phyloP scores from a whole-genome alignment of 2,113 vertebrate species.

The Mionectes macconnelli region DNA sequence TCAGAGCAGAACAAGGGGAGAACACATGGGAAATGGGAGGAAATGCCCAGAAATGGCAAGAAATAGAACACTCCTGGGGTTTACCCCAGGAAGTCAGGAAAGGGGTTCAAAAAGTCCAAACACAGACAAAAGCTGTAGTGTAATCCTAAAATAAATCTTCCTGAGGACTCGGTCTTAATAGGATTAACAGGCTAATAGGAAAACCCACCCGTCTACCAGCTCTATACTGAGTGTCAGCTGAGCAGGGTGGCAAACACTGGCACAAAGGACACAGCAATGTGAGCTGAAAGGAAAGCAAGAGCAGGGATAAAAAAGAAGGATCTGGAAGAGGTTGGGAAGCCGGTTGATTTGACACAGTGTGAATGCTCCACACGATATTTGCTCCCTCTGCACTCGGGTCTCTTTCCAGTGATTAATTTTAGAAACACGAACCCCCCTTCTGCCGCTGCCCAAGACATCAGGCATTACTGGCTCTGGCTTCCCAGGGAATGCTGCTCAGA shows the following conservation, averaged over 20 bases:
- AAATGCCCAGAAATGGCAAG: neutral
- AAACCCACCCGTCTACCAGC: neutral
- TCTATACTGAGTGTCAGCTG: neutral
- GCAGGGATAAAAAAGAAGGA: neutral
- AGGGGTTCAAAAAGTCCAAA: neutral
- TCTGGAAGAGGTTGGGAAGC: neutral
- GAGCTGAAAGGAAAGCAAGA: neutral
- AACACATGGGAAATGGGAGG: neutral
- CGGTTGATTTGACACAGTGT: accelerated
- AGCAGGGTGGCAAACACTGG: neutral
- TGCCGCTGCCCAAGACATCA: neutral
- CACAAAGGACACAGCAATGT: neutral
- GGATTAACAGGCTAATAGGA: neutral
- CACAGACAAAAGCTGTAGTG: neutral
- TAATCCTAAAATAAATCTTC: neutral
- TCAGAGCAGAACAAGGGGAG: neutral
- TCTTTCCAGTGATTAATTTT: neutral
- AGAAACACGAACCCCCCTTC: neutral
- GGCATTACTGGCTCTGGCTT: neutral
- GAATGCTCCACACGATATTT: neutral
- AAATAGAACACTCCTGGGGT: neutral
- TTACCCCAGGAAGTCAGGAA: neutral
- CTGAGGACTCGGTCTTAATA: neutral
- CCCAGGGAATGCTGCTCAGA: neutral
- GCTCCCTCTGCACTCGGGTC: neutral